Evolutionary conservation across 2,888 invertebrate species (phyloP).

Genomic region (Operophtera brumata): DNA sequence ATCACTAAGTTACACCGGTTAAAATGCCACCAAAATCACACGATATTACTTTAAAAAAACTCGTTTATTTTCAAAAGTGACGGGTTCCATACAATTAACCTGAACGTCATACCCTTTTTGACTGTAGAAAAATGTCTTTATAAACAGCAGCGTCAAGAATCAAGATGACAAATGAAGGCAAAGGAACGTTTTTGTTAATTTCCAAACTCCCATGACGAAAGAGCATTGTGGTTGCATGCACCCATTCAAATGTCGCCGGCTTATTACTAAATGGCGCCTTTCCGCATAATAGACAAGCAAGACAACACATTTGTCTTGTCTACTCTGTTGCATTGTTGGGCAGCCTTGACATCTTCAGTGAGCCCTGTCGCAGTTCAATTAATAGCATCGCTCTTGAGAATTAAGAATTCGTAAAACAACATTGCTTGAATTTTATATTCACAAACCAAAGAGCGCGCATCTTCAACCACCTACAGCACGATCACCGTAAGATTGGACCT

Average conservation of each 20-base stretch:
- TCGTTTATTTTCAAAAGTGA: no score
- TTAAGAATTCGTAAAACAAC: background rate
- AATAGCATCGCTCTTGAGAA: conserved; percentile 4
- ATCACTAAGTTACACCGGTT: no score
- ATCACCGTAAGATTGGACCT: no score
- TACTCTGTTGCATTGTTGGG: conserved; percentile 20
- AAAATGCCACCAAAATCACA: no score
- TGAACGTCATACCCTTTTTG: no score
- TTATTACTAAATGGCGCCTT: conserved; percentile 28
- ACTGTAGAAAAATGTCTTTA: background rate
- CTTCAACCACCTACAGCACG: background rate
- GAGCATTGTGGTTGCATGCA: conserved; percentile 28
- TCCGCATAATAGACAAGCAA: conserved; percentile 20
- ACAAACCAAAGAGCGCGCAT: background rate
- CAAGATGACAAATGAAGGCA: background rate
- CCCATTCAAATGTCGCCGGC: conserved; percentile 31
- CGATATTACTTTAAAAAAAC: no score
- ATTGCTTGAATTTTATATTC: background rate
- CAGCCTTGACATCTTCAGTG: conserved; percentile 30
- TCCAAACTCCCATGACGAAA: conserved; percentile 26
- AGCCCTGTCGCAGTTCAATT: conserved; percentile 14
- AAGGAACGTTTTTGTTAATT: conserved; percentile 6
- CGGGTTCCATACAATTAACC: no score
- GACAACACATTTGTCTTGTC: conserved; percentile 24
- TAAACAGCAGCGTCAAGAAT: background rate